Base-by-base conservation (phyloP, 2,888 invertebrate genomes). In the Lasioglossum pauxillum region DNA sequence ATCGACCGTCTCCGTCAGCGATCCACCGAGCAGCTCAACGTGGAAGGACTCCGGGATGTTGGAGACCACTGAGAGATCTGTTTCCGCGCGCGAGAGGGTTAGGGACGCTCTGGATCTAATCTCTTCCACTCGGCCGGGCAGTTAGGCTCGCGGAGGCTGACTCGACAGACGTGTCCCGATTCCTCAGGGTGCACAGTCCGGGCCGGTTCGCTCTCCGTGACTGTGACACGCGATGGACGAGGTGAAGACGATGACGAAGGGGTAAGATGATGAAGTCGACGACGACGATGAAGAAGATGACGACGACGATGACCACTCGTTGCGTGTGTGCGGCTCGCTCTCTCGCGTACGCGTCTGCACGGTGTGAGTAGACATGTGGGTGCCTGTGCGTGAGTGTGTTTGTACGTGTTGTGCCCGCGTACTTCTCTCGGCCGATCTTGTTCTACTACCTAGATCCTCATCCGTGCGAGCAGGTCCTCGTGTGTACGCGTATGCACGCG, bases 331-430 rank as follows among this genome's bases (percentile, higher is more conserved):
- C 88, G 87, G 80, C 85, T 91, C 86, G 88, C 80, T 89, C 81
- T 79, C 85, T 88, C 89, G 90, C 89, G 89, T 89, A 86, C 88
- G 86, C 84, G 85, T 87, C 82, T 88, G 85, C 88, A 88, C 89
- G 83, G 82, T 84, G 77, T 88, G 82, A 85, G 79, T 79, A 87
- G 83, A 90, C 91, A 88, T 91, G 90, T 87, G 90, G 88, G 75
- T 86, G 85, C 82, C 82, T 83, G 72, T 75, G 79, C 80, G 85
- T 77, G 69, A 31, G 82, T 80, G 81, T 80, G 31, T 67, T 69
- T 53, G 53, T 71, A 71, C 67, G 86, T 88, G 75, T 77, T 57
- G 81, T 84, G 80, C 74, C 41, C 78, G 73, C 81, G 74, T 79
- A 53, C 44, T 64, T 77, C 5, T 74, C 72, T 82, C 16, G 67